phyloP scores from a whole-genome alignment of 2,888 invertebrate species.

The Junonia oenone region DNA sequence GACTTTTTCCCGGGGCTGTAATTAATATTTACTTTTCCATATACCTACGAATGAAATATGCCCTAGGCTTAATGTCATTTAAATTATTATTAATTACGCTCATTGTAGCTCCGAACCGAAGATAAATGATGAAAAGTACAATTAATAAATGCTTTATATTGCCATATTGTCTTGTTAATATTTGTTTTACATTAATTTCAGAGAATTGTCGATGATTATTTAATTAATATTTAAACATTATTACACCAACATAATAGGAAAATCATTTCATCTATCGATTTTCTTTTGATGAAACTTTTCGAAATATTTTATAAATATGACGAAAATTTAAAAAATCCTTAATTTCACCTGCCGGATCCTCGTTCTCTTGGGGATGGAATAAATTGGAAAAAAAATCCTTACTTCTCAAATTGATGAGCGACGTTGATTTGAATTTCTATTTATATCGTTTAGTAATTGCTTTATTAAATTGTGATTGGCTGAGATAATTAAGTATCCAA shows the following conservation, averaged over 20 bases:
- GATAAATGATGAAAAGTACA: background rate
- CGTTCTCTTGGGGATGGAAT: background rate
- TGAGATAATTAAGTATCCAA: background rate
- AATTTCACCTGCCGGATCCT: constrained; percentile 4
- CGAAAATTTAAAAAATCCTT: constrained; percentile 5
- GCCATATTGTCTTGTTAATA: background rate
- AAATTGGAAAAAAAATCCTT: background rate
- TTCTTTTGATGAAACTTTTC: background rate
- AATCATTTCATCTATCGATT: too few species aligned
- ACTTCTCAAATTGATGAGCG: background rate
- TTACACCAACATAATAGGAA: too few species aligned
- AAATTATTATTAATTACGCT: constrained; percentile 1
- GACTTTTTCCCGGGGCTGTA: too few species aligned
- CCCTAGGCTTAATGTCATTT: background rate
- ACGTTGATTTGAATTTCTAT: background rate
- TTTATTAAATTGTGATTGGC: background rate
- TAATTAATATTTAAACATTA: too few species aligned
- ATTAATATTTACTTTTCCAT: background rate
- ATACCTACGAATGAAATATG: background rate
- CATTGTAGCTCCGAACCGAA: background rate
- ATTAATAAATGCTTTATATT: background rate
- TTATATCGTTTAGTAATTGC: background rate
- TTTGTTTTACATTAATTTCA: background rate
- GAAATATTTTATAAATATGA: constrained; percentile 1
- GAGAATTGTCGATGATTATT: background rate